Percentiles rank a stretch among this genome's conserved stretches.
Conservation (phyloP, 2,113 vertebrate species). For the Neogobius melanostomus region DNA sequence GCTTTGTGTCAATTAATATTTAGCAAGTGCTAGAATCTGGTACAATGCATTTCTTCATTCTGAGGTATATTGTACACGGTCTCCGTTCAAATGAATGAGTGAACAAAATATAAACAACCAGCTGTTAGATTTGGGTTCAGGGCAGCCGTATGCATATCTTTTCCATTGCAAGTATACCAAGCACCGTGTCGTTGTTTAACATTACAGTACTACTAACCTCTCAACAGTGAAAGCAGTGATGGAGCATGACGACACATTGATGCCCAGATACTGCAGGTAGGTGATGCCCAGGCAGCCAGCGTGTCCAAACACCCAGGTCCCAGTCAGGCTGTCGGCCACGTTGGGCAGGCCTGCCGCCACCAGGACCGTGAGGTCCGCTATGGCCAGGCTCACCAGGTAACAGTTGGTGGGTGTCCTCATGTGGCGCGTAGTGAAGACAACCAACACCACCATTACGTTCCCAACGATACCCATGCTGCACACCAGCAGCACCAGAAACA, state of each 20-base stretch:
- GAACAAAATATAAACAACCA: too few relatives aligned
- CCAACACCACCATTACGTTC: constrained; percentile 82
- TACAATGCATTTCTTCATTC: too few relatives aligned
- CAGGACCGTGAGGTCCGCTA: constrained; percentile 80
- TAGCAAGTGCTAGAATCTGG: too few relatives aligned
- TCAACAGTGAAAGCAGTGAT: constrained; percentile 83
- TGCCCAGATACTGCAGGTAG: constrained; percentile 84
- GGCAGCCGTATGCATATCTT: too few relatives aligned
- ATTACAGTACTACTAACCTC: constrained; percentile 58
- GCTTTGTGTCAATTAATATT: too few relatives aligned
- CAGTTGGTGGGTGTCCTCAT: constrained; percentile 83
- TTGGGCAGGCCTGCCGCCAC: constrained; percentile 81
- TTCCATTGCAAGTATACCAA: too few relatives aligned
- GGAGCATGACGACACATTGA: constrained; percentile 83
- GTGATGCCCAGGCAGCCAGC: constrained; percentile 79
- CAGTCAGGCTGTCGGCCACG: constrained; percentile 77
- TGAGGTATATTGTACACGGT: too few relatives aligned
- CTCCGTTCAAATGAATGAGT: too few relatives aligned
- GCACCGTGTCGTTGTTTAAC: too few relatives aligned
- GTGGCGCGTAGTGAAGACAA: constrained; percentile 78
- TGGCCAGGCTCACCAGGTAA: constrained; percentile 82
- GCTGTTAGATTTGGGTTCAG: too few relatives aligned
- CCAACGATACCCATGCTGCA: constrained; percentile 80
- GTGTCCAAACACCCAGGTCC: constrained; percentile 79
- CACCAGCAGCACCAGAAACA: constrained; percentile 80